phyloP scores from a whole-genome alignment of 1,140 invertebrate species.

The Drosophila pectinifera region DNA sequence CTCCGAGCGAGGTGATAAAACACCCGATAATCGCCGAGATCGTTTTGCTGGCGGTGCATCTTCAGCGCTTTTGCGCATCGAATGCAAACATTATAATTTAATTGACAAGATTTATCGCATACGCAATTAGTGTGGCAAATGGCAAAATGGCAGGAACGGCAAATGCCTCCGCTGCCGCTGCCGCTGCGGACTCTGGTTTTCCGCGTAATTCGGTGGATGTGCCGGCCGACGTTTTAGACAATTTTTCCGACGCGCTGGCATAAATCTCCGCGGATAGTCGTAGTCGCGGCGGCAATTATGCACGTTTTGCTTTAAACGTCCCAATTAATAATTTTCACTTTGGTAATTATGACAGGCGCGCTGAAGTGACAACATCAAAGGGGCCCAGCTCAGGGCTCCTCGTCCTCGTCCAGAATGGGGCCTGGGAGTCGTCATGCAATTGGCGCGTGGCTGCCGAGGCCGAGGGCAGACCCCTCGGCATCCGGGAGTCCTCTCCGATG shows the following conservation, averaged over 20 bases:
- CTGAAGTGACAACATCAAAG: constrained; percentile 82
- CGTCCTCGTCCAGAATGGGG: constrained; percentile 1
- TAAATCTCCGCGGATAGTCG: constrained; percentile 57
- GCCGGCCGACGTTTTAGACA: constrained; percentile 69
- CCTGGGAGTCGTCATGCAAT: constrained; percentile 22
- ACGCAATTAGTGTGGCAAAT: constrained; percentile 84
- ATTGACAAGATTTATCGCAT: constrained; percentile 85
- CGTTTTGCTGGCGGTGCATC: constrained; percentile 76
- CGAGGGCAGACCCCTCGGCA: too few species aligned
- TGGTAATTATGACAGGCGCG: constrained; percentile 79
- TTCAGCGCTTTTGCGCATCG: constrained; percentile 73
- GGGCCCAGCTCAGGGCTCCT: constrained; percentile 14
- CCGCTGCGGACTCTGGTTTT: constrained; percentile 46
- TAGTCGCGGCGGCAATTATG: constrained; percentile 66
- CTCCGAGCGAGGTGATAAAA: constrained; percentile 75
- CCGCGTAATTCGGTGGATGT: constrained; percentile 72
- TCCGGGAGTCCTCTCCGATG: neutral
- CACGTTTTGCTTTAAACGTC: constrained; percentile 82
- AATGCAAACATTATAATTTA: constrained; percentile 84
- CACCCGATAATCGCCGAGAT: constrained; percentile 82
- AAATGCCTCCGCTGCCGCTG: neutral
- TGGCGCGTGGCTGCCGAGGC: neutral
- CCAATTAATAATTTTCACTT: constrained; percentile 83
- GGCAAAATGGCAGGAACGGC: constrained; percentile 26
- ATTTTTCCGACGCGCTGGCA: constrained; percentile 74